phyloP scores from a whole-genome alignment of 2,888 invertebrate species.

The Meteorus colon region DNA sequence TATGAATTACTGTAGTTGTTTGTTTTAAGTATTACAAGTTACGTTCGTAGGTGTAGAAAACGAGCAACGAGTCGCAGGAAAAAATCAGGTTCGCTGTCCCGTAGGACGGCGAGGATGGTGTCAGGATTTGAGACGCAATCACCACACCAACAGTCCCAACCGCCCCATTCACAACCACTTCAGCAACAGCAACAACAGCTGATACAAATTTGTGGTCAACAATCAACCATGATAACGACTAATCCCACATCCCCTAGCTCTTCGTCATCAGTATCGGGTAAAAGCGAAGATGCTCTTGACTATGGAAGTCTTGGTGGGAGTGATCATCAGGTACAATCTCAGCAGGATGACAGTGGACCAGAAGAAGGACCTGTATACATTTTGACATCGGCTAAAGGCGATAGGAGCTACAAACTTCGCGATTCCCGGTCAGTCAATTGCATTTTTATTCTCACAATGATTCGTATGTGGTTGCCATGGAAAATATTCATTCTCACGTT shows the following conservation, averaged over 20 bases:
- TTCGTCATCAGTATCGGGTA: conserved; percentile 70
- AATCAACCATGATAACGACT: conserved; percentile 47
- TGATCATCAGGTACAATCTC: conserved; percentile 69
- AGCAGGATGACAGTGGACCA: conserved; percentile 70
- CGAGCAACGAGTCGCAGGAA: conserved; percentile 69
- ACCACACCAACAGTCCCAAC: conserved; percentile 22
- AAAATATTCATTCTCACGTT: background rate
- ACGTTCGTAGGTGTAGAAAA: conserved; percentile 67
- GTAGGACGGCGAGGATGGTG: conserved; percentile 68
- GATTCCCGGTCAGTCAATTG: conserved; percentile 79
- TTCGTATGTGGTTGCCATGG: background rate
- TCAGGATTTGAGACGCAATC: conserved; percentile 61
- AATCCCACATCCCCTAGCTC: conserved; percentile 64
- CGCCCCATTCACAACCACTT: background rate
- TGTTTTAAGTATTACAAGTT: conserved; percentile 63
- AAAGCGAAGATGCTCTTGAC: conserved; percentile 69
- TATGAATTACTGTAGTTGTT: background rate
- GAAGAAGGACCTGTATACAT: conserved; percentile 71
- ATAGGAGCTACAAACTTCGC: conserved; percentile 79
- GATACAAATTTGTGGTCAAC: conserved; percentile 7
- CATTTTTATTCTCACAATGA: background rate
- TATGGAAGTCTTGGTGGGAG: conserved; percentile 64
- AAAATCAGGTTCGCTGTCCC: conserved; percentile 69
- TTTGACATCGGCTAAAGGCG: conserved; percentile 70
- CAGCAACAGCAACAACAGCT: conserved; percentile 27